Evolutionary conservation across 2,113 vertebrate species (phyloP), one percentile per base, ranked within the genome.

Genomic region (Baryphthengus martii): DNA sequence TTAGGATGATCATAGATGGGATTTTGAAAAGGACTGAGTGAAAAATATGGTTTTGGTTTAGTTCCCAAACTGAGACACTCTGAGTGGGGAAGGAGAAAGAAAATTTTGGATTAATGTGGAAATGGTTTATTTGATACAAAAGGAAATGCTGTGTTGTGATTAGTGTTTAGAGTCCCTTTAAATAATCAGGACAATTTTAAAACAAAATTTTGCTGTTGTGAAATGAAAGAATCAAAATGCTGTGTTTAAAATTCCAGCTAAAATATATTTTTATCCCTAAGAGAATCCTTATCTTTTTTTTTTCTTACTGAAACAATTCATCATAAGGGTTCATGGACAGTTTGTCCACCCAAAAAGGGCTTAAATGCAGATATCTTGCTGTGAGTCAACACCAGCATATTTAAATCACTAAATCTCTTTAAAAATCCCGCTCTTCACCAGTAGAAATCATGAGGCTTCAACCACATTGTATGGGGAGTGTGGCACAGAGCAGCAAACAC

Each of bases 21-120:
- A 89, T 95, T 91, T 96, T 89, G 77, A 78, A 94, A 71, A 89
- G 84, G 35, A 6, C 39, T 82, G 85, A 17, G 79, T 87, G 74
- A 87, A 87, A 85, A 88, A 66, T 61, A 26, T 8, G 52, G 66
- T 82, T 93, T 82, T 47, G 23, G 24, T 87, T 85, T 58, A 9
- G 42, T 67, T 91, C 17, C 84, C 47, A 72, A 59, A 72, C 49
- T 56, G 53, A 93, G 74, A 21, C n/a, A 12, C 35, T 79, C 49
- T 84, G 65, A 55, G 85, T 82, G 39, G 56, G 35, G 11, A 93
- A 94, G 13, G 33, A 87, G 47, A 78, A 84, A 50, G 45, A 74
- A 89, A 72, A 89, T 50, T 75, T 88, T 72, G 39, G 62, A 65
- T 77, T 14, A 76, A 76, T 17, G 18, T 82, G 61, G 29, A 78